Base-by-base conservation (phyloP, 2,888 invertebrate species). In the Phengaris alcon region DNA sequence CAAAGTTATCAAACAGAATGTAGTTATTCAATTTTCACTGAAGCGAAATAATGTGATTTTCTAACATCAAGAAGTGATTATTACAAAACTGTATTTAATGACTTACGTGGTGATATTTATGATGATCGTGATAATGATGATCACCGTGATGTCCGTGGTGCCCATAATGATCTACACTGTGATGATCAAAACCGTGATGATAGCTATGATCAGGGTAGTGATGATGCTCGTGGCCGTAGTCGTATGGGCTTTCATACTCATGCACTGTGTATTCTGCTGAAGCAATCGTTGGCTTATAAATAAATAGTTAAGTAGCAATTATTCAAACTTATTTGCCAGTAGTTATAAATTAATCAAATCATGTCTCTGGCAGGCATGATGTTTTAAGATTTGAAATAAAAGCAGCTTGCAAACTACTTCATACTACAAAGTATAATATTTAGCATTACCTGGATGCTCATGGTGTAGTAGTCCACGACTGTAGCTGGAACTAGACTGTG, bases 231-330 rank as follows among this genome's bases (percentile, higher is more conserved):
- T 64, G 64, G 0, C 84, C 89, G 51, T 86, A 84, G 7, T 82
- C 84, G 74, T 86, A 85, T 44, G 87, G 85, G 12, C 90, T 91
- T 52, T 93, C 93, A 78, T 89, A 91, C 70, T 90, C 91, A 35
- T 85, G 86, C 44, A 85, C 57, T 13, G 84, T 82, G 69, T 90
- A 90, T 5, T 88, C 92, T 91, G 59, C 15, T 22, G 59, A 59
- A 9, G 59, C 35, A 35, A 35, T 35, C 35, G 35, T 35, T 35
- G 35, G 35, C 35, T 35, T 35, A 35, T 3, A 35, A 35, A 35
- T 35, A 0, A 35, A 35, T 35, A 35, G 3, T 3, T 3, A 35
- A 35, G 35, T 35, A 35, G 35, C 35, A 35, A 35, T 35, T 35
- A 35, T 35, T 35, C 35, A 35, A 35, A 35, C 4, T 35, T 35